phyloP scores from a whole-genome alignment of 1,140 invertebrate genomes.

The Solenopsis invicta region DNA sequence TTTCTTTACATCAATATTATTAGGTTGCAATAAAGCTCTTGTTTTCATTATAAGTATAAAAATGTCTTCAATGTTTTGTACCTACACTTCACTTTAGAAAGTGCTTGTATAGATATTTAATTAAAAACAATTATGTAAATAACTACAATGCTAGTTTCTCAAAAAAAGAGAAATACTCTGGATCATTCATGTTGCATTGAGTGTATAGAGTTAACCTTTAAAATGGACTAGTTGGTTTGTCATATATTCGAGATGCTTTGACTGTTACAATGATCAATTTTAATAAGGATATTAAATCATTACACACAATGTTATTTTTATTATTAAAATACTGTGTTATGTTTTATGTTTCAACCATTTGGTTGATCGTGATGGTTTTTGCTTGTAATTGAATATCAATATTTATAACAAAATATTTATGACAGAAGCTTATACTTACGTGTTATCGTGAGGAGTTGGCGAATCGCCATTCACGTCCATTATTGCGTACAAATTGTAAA shows the following conservation, averaged over 20 bases:
- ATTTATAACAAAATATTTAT: neutral
- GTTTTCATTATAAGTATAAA: too few species aligned
- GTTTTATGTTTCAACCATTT: neutral
- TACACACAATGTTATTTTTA: neutral
- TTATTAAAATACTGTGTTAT: neutral
- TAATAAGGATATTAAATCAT: neutral
- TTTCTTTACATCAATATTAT: too few species aligned
- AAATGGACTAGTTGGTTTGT: neutral
- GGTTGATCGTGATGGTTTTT: neutral
- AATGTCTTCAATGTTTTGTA: too few species aligned
- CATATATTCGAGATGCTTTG: neutral
- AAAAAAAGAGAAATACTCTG: too few species aligned
- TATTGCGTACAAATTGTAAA: neutral
- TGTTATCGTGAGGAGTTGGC: conserved; percentile 28
- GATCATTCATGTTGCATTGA: too few species aligned
- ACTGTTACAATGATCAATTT: neutral
- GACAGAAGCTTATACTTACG: conserved; percentile 49
- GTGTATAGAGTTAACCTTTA: neutral
- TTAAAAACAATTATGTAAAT: too few species aligned
- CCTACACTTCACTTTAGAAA: too few species aligned
- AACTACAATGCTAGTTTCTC: too few species aligned
- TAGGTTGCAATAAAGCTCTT: too few species aligned
- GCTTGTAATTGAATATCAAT: neutral
- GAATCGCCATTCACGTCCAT: conserved; percentile 68
- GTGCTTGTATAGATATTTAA: too few species aligned